Conservation (phyloP, 2,888 invertebrate species). For the Drosophila nigricruria region DNA sequence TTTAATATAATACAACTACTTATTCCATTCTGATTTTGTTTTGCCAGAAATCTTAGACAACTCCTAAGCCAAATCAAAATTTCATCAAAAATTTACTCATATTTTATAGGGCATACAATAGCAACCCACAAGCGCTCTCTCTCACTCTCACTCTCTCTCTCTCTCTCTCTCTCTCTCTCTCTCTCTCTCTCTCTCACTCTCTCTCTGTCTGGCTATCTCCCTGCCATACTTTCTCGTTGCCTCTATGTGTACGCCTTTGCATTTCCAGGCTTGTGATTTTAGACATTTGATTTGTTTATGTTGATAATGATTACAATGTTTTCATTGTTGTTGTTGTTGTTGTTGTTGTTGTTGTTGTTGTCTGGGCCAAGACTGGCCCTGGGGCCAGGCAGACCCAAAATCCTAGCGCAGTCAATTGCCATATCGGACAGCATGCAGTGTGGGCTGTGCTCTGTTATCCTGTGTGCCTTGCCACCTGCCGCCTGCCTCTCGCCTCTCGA, state of each 20-base stretch:
- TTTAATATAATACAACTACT: too few relatives aligned
- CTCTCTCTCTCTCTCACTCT: background rate
- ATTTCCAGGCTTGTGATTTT: conserved; percentile 32
- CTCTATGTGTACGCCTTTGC: background rate
- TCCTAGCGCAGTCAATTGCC: conserved; percentile 43
- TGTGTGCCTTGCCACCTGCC: background rate
- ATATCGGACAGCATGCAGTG: conserved; percentile 30
- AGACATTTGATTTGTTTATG: conserved; percentile 75
- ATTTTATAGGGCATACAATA: conserved; percentile 12
- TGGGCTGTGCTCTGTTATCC: background rate
- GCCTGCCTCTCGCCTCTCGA: background rate
- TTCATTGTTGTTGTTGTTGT: conserved; percentile 35
- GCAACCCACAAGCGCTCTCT: background rate
- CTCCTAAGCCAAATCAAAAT: too few relatives aligned
- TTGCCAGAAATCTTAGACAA: too few relatives aligned
- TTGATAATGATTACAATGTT: conserved; percentile 79
- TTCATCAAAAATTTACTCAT: too few relatives aligned
- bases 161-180: background rate
- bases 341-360: conserved; percentile 22
- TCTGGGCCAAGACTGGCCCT: conserved; percentile 18
- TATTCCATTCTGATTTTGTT: too few relatives aligned
- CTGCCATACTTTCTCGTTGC: background rate
- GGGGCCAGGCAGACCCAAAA: conserved; percentile 19
- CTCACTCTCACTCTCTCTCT: background rate
- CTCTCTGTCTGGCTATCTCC: background rate